These are phyloP conservation scores for Syngnathus floridae DNA, from an alignment of 2,113 vertebrate genomes.

Conservation along the genomic window DNA sequence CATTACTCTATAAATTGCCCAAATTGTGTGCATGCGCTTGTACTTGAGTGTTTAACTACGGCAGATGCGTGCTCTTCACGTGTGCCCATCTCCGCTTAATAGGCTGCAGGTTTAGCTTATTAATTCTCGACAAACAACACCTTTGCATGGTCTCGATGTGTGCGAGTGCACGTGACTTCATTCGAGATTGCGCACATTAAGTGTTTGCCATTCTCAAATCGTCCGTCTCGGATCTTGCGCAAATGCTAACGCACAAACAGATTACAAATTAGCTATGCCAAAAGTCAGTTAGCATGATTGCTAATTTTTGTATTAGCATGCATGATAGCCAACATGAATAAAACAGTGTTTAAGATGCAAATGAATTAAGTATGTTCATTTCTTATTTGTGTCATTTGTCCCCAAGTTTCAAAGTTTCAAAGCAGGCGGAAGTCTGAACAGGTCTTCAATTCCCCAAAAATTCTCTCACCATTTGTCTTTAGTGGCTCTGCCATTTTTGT, in stretches of 20 bases:
- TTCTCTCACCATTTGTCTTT: too few relatives aligned
- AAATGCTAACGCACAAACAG: not conserved
- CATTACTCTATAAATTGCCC: too few relatives aligned
- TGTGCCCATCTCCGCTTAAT: slow-evolving; percentile 43
- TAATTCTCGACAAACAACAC: slow-evolving; percentile 43
- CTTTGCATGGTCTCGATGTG: not conserved
- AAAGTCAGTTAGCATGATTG: too few relatives aligned
- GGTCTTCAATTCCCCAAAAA: too few relatives aligned
- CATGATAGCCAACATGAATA: too few relatives aligned
- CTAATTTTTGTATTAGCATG: too few relatives aligned
- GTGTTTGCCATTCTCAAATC: not conserved
- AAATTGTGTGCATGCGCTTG: not conserved
- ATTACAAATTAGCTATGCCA: too few relatives aligned
- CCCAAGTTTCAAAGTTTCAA: not conserved
- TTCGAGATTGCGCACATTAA: not conserved
- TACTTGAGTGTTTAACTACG: slow-evolving; percentile 39
- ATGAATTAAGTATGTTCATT: too few relatives aligned
- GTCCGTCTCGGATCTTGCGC: not conserved
- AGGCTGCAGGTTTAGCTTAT: slow-evolving; percentile 44
- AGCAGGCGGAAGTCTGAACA: too few relatives aligned
- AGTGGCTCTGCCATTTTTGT: too few relatives aligned
- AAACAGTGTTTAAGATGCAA: too few relatives aligned
- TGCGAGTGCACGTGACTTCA: not conserved
- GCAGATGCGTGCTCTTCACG: slow-evolving; percentile 30
- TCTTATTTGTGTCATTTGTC: too few relatives aligned